Conservation (phyloP, 1,140 invertebrate species). For the Triops cancriformis region DNA sequence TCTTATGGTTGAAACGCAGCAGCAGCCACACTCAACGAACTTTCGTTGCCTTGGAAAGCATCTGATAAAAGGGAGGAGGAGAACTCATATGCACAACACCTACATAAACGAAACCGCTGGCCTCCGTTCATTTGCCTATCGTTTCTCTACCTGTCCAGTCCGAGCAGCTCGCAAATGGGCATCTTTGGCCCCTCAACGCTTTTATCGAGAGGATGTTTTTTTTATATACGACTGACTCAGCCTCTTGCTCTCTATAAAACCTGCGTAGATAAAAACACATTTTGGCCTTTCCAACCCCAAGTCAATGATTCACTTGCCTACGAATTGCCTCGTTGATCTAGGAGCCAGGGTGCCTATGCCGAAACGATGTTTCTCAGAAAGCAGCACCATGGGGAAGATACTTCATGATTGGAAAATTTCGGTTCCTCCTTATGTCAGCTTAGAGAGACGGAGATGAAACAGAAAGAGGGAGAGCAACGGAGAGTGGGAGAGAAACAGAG, state of each 20-base stretch:
- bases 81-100: neutral
- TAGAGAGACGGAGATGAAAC: no score
- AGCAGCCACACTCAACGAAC: neutral
- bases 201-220: neutral
- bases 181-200: neutral
- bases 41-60: neutral
- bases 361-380: neutral
- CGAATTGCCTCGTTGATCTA: neutral
- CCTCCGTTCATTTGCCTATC: neutral
- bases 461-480: no score
- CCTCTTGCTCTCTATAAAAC: neutral
- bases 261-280: neutral
- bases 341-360: neutral
- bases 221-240: neutral
- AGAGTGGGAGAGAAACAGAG: no score
- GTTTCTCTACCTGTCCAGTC: neutral
- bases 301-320: slow-evolving; percentile 1
- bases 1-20: neutral
- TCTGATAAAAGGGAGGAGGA: neutral
- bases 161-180: neutral
- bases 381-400: neutral
- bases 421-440: neutral
- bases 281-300: neutral
- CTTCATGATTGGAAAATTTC: slow-evolving; percentile 6
- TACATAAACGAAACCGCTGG: neutral